phyloP scores from a whole-genome alignment of 2,113 vertebrate genomes.

The Buteo buteo region DNA sequence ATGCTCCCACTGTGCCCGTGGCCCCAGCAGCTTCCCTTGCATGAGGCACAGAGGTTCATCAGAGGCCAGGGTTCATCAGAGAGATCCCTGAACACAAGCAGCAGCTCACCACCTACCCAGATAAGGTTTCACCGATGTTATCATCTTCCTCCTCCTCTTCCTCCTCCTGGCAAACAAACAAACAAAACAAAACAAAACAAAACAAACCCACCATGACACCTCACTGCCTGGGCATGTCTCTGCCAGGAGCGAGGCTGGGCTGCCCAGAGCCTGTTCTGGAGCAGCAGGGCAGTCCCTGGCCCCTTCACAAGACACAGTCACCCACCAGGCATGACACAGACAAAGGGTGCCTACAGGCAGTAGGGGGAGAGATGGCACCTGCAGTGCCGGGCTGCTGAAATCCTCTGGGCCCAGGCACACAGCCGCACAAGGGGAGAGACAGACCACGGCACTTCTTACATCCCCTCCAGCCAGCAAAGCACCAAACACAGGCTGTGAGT shows the following conservation, averaged over 20 bases:
- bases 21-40: not conserved
- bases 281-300: not conserved
- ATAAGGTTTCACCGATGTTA: not conserved
- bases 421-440: not conserved
- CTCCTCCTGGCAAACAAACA: conserved; percentile 38
- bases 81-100: not conserved
- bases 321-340: not conserved
- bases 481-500: not conserved
- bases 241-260: not conserved
- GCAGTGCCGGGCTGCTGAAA: not conserved
- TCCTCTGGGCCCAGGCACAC: not conserved
- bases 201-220: not conserved
- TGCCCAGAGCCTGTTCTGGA: not conserved
- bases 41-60: no score
- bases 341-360: not conserved
- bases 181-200: not conserved
- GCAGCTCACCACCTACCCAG: conserved; percentile 37
- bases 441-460: not conserved
- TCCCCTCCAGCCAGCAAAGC: not conserved
- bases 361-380: not conserved
- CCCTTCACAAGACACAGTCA: not conserved
- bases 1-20: not conserved
- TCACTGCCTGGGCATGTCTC: not conserved
- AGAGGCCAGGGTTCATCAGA: not conserved
- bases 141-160: conserved; percentile 53